These are phyloP conservation scores for Himalopsyche japonica DNA, from an alignment of 2,888 invertebrate genomes.

Conservation along the genomic window DNA sequence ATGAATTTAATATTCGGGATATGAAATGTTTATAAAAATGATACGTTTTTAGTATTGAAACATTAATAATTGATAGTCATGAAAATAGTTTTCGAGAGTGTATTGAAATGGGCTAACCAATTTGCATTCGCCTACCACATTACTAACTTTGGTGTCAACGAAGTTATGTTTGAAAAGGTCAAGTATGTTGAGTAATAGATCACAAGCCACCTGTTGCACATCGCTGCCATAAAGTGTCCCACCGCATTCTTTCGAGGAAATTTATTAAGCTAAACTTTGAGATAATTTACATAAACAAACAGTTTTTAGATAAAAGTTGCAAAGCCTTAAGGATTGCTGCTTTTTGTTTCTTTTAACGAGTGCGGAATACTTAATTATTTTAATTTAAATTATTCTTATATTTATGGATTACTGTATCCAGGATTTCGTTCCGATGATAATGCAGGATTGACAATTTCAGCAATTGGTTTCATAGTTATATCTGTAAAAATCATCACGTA, in stretches of 20 bases:
- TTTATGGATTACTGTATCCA: not conserved
- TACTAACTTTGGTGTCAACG: no score
- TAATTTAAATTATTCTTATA: not conserved
- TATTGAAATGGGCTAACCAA: no score
- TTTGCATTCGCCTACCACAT: no score
- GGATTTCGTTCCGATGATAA: not conserved
- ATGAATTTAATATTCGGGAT: no score
- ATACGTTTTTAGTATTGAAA: no score
- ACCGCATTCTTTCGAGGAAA: constrained; percentile 24
- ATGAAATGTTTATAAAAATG: no score
- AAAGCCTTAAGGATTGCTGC: not conserved
- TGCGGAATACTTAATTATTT: not conserved
- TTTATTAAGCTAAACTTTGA: constrained; percentile 29
- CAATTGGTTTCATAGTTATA: no score
- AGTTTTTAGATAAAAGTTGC: constrained; percentile 23
- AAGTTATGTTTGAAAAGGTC: no score
- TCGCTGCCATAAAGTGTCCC: constrained; percentile 17
- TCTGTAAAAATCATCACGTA: no score
- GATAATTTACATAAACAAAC: constrained; percentile 31
- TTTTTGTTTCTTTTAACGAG: not conserved
- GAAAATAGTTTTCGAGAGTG: no score
- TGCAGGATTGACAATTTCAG: not conserved
- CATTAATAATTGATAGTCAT: no score
- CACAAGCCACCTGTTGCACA: not conserved
- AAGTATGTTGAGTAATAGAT: not conserved